Percentiles rank a stretch among this genome's conserved stretches.
phyloP scores from a whole-genome alignment of 2,797 vertebrate species.

The Typhlichthys eigenmanni region DNA sequence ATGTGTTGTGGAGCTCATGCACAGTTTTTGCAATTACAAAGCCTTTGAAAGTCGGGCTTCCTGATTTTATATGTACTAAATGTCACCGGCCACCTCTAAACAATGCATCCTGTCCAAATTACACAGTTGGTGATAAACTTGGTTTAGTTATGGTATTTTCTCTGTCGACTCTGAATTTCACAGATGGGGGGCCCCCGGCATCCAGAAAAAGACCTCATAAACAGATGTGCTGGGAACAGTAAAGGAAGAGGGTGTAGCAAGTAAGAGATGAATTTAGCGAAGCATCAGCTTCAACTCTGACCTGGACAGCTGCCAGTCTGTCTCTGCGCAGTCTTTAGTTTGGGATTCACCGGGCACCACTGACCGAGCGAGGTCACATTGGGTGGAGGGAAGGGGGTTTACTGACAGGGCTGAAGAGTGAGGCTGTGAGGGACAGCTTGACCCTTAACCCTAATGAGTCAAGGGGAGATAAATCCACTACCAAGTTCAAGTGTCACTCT shows the following conservation, averaged over 20 bases:
- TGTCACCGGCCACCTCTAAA: slow-evolving; percentile 36
- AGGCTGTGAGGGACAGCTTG: slow-evolving; percentile 23
- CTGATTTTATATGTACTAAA: slow-evolving; percentile 47
- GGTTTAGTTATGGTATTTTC: slow-evolving; percentile 7
- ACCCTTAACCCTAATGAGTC: slow-evolving; percentile 20
- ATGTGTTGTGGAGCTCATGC: slow-evolving; percentile 27
- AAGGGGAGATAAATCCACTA: neutral
- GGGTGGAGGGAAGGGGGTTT: neutral
- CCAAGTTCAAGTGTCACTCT: slow-evolving; percentile 16
- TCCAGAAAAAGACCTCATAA: slow-evolving; percentile 15
- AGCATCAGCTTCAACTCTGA: slow-evolving; percentile 12
- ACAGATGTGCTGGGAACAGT: neutral
- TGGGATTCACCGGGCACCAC: slow-evolving; percentile 6
- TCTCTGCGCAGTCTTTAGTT: slow-evolving; percentile 15
- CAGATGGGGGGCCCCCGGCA: slow-evolving; percentile 1
- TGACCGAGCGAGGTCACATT: neutral
- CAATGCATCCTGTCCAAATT: slow-evolving; percentile 24
- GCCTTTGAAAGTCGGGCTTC: slow-evolving; percentile 26
- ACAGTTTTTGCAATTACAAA: slow-evolving; percentile 23
- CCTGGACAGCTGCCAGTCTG: slow-evolving; percentile 36
- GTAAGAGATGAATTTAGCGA: slow-evolving; percentile 6
- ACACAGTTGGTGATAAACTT: slow-evolving; percentile 26
- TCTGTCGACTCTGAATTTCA: slow-evolving; percentile 11
- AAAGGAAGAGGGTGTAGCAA: neutral
- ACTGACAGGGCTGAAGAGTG: slow-evolving; percentile 1